These are phyloP conservation scores for Andrena trimmerana DNA, from an alignment of 2,888 invertebrate genomes.

Conservation along the genomic window DNA sequence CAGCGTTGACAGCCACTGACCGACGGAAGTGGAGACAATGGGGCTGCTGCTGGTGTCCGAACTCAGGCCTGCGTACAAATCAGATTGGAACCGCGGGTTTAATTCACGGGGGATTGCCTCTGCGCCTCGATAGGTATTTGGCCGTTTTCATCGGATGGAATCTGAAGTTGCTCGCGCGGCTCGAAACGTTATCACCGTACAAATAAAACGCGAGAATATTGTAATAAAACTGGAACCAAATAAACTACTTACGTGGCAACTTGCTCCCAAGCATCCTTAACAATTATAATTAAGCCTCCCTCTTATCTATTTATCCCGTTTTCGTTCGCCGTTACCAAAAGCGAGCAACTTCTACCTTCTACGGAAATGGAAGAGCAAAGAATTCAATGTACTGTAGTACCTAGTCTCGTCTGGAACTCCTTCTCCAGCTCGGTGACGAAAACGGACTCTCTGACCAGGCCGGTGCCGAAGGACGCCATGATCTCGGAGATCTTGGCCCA, in stretches of 20 bases:
- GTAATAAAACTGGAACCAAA: too few species aligned
- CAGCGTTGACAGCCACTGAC: slow-evolving; percentile 92
- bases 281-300: too few species aligned
- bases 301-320: too few species aligned
- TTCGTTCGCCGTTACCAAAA: too few species aligned
- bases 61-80: slow-evolving; percentile 86
- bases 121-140: not conserved
- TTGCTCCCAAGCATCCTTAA: too few species aligned
- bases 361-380: too few species aligned
- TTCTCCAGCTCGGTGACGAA: slow-evolving; percentile 92
- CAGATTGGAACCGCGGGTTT: slow-evolving; percentile 19
- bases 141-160: not conserved
- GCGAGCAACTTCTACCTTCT: too few species aligned
- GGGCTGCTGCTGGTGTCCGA: slow-evolving; percentile 85
- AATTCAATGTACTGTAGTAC: slow-evolving; percentile 80
- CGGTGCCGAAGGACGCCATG: slow-evolving; percentile 96
- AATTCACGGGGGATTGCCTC: slow-evolving; percentile 7
- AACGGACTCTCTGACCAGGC: slow-evolving; percentile 91
- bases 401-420: slow-evolving; percentile 91
- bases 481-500: slow-evolving; percentile 98
- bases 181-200: not conserved
- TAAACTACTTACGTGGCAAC: too few species aligned
- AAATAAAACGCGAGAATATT: too few species aligned
- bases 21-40: slow-evolving; percentile 88
- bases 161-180: not conserved